Evolutionary conservation across 2,797 vertebrate genomes (phyloP).

Genomic region (Clamator glandarius): DNA sequence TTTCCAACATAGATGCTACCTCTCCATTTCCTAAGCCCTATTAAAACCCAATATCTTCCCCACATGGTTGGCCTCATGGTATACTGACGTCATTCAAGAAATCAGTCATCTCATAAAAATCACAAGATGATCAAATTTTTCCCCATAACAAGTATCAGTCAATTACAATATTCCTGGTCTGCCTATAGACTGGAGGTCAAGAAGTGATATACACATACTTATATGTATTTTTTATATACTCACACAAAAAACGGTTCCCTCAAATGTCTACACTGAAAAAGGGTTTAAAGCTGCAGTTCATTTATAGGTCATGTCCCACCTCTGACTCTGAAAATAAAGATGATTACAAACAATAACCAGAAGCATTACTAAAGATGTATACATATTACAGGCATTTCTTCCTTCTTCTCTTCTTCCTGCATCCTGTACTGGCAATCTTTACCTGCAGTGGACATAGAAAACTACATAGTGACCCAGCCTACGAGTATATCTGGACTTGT

Average conservation of each 20-base stretch:
- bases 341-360: not conserved
- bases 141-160: not conserved
- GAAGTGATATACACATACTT: not conserved
- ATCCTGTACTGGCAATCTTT: not conserved
- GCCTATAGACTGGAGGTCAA: not conserved
- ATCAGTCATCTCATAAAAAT: not conserved
- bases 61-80: not conserved
- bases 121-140: not conserved
- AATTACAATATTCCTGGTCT: not conserved
- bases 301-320: not conserved
- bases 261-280: not conserved
- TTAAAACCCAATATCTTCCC: not conserved
- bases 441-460: not conserved
- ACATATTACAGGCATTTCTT: not conserved
- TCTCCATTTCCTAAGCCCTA: not conserved
- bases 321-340: not conserved
- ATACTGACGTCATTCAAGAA: not conserved
- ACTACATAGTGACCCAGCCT: not conserved
- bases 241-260: not conserved
- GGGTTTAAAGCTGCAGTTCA: not conserved
- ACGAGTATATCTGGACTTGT: not conserved
- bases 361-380: not conserved
- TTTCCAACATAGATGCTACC: not conserved
- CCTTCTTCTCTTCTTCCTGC: not conserved
- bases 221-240: accelerated